phyloP scores from a whole-genome alignment of 2,797 vertebrate species.

The Eleutherodactylus coqui region DNA sequence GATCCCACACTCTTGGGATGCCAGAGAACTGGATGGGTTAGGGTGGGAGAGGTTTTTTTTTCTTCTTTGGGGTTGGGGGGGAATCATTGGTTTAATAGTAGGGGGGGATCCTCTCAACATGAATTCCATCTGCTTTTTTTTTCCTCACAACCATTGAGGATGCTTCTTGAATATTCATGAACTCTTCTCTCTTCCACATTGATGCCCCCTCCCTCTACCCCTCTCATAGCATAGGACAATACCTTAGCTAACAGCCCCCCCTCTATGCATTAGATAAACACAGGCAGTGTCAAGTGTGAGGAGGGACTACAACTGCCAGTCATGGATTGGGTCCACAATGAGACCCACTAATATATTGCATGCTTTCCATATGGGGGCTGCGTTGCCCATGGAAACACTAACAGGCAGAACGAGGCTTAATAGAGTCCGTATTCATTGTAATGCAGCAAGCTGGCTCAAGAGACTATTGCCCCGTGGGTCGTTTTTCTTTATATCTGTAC shows the following conservation, averaged over 20 bases:
- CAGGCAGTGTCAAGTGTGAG: constrained; percentile 99
- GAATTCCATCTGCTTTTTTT: constrained; percentile 83
- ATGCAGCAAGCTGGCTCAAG: constrained; percentile 93
- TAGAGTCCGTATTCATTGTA: constrained; percentile 99
- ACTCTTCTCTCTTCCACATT: constrained; percentile 62
- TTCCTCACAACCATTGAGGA: constrained; percentile 73
- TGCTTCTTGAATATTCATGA: constrained; percentile 93
- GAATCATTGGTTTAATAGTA: constrained; percentile 47
- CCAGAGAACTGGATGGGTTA: constrained; percentile 84
- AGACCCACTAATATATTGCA: constrained; percentile 86
- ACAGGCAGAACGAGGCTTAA: constrained; percentile 99
- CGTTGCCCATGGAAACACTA: constrained; percentile 97
- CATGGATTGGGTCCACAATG: constrained; percentile 80
- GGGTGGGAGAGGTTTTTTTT: constrained; percentile 61
- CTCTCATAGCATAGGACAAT: constrained; percentile 77
- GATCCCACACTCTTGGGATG: constrained; percentile 77
- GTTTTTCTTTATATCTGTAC: constrained; percentile 79
- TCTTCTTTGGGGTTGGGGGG: constrained; percentile 24
- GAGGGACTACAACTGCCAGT: constrained; percentile 92
- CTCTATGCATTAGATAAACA: constrained; percentile 95
- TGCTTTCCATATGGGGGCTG: constrained; percentile 97
- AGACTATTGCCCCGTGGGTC: constrained; percentile 88
- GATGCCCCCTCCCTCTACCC: constrained; percentile 62
- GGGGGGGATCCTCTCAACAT: constrained; percentile 71
- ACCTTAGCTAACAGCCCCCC: constrained; percentile 71